Evolutionary conservation across 2,888 invertebrate genomes (phyloP).

Genomic region (Fragum whitleyi): DNA sequence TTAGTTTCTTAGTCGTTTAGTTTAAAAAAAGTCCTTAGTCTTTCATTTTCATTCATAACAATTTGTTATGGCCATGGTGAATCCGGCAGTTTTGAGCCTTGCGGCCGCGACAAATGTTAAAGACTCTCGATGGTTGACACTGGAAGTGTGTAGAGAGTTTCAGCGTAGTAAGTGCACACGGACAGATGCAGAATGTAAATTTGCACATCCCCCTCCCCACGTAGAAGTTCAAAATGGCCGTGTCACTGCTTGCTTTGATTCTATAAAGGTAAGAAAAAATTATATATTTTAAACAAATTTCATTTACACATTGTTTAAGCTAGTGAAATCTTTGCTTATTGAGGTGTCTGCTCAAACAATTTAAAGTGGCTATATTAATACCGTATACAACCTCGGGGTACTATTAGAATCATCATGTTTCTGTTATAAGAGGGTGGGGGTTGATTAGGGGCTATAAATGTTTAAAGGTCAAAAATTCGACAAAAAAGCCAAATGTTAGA

Average conservation of each 20-base stretch:
- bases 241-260: conserved; percentile 99
- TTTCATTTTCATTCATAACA: conserved; percentile 47
- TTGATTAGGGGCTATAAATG: too few relatives aligned
- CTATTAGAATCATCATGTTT: too few relatives aligned
- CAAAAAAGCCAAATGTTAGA: too few relatives aligned
- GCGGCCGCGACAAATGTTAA: conserved; percentile 87
- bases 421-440: too few relatives aligned
- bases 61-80: conserved; percentile 80
- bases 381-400: too few relatives aligned
- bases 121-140: conserved; percentile 99
- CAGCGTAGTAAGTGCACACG: conserved; percentile 99
- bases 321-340: not conserved
- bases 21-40: conserved; percentile 47
- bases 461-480: too few relatives aligned
- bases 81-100: conserved; percentile 71
- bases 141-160: conserved; percentile 98
- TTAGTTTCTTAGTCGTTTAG: conserved; percentile 33
- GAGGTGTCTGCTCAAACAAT: not conserved
- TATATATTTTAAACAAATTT: not conserved
- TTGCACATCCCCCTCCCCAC: conserved; percentile 99
- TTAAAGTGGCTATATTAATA: too few relatives aligned
- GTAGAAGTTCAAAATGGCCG: conserved; percentile 99
- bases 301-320: not conserved
- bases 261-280: conserved; percentile 96
- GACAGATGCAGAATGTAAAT: conserved; percentile 99